Evolutionary conservation across 2,113 vertebrate species (phyloP).

Genomic region (Apteryx mantelli): DNA sequence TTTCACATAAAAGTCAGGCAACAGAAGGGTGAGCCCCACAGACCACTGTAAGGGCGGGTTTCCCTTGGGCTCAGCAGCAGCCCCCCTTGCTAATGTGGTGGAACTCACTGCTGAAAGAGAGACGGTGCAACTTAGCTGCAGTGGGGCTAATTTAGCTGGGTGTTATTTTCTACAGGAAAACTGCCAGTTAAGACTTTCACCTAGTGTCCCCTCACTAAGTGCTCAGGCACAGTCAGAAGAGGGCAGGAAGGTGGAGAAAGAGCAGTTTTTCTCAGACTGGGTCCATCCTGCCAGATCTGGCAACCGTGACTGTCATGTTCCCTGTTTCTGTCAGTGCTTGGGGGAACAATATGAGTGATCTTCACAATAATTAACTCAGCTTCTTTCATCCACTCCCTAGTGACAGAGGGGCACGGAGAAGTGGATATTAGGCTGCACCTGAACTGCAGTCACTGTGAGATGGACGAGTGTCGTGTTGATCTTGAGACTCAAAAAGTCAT

Average conservation of each 20-base stretch:
- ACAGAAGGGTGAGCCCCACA: neutral
- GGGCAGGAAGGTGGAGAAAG: neutral
- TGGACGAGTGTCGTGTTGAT: constrained; percentile 87
- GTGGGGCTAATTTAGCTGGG: neutral
- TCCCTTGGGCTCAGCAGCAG: neutral
- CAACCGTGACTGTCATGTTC: neutral
- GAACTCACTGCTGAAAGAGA: neutral
- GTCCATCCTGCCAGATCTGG: neutral
- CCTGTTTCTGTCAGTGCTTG: neutral
- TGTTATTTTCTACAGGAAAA: neutral
- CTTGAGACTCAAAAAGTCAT: constrained; percentile 79
- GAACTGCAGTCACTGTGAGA: constrained; percentile 97
- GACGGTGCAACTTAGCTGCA: neutral
- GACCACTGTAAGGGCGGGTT: neutral
- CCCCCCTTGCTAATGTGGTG: neutral
- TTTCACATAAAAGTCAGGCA: neutral
- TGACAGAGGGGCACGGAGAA: constrained; percentile 93
- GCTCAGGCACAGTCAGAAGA: neutral
- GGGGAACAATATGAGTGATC: neutral
- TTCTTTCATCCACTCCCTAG: constrained; percentile 74
- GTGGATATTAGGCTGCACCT: constrained; percentile 91
- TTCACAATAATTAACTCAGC: constrained; percentile 10
- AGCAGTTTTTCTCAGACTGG: neutral
- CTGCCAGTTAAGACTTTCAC: neutral
- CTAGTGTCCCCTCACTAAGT: neutral